Evolutionary conservation across 92 coral and sea anemone species (phyloP).

Genomic region (Umimayanthus chanpuru): DNA sequence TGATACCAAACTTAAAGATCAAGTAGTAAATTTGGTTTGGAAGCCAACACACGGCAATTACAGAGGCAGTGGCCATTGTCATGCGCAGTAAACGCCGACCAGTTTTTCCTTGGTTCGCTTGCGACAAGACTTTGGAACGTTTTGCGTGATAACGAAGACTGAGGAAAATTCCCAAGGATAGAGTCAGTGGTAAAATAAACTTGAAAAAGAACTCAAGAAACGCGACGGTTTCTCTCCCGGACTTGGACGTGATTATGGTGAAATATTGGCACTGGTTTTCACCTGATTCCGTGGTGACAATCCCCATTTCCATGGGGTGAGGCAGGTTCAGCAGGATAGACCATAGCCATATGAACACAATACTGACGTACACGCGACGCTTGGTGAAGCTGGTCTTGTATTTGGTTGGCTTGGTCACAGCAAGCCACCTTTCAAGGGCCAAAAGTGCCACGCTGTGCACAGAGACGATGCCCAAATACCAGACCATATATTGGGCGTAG

Average conservation of each 20-base stretch:
- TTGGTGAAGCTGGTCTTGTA: constrained; percentile 65
- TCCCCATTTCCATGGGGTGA: constrained; percentile 41
- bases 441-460: constrained; percentile 75
- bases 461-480: constrained; percentile 82
- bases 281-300: background rate
- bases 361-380: constrained; percentile 45
- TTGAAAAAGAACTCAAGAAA: constrained; percentile 44
- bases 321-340: constrained; percentile 35
- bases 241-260: constrained; percentile 8
- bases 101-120: constrained; percentile 25
- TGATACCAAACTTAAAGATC: constrained; percentile 68
- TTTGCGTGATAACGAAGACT: constrained; percentile 28
- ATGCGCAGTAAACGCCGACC: constrained; percentile 74
- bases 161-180: constrained; percentile 26
- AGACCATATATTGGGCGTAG: constrained; percentile 75
- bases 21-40: constrained; percentile 86
- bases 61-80: constrained; percentile 80
- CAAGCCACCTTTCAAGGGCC: constrained; percentile 81
- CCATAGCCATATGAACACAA: constrained; percentile 43
- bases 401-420: constrained; percentile 66
- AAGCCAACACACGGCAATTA: constrained; percentile 81
- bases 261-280: constrained; percentile 37
- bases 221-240: constrained; percentile 37
- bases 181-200: constrained; percentile 26
- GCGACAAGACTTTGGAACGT: constrained; percentile 19